phyloP scores from a whole-genome alignment of 2,888 invertebrate genomes.

The Lasioglossum pauxillum region DNA sequence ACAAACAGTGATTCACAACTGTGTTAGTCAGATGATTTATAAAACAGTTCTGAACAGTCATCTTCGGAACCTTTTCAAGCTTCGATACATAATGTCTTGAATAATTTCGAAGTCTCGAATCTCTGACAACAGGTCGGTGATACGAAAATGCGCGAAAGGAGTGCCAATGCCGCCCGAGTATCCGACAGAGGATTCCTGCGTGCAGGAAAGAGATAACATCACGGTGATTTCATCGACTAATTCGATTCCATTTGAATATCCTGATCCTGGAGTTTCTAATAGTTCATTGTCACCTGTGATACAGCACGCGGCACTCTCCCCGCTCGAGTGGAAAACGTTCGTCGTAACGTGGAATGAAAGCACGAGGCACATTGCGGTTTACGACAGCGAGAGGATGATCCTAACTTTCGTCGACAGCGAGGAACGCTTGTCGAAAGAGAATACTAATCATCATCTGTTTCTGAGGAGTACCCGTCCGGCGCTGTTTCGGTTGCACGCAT shows the following conservation, averaged over 20 bases:
- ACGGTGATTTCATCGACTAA: conserved; percentile 15
- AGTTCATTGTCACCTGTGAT: background rate
- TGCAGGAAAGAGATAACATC: background rate
- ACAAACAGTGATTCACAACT: background rate
- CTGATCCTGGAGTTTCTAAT: background rate
- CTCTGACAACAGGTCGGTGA: conserved; percentile 46
- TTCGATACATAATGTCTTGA: background rate
- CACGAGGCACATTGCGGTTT: conserved; percentile 52
- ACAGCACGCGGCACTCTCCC: conserved; percentile 61
- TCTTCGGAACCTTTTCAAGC: background rate
- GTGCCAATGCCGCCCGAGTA: conserved; percentile 27
- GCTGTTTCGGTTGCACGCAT: conserved; percentile 68
- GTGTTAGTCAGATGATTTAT: background rate
- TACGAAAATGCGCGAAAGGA: conserved; percentile 73
- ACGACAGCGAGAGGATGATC: conserved; percentile 52
- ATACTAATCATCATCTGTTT: conserved; percentile 39
- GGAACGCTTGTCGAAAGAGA: background rate
- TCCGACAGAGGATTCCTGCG: background rate
- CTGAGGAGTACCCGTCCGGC: conserved; percentile 37
- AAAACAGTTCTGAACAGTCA: background rate
- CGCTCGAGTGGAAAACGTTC: conserved; percentile 72
- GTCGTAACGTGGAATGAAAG: conserved; percentile 63
- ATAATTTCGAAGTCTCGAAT: background rate
- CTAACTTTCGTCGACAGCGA: conserved; percentile 35
- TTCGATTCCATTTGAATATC: background rate